Conservation (phyloP, 2,113 vertebrate species). For the Phaetusa simplex region DNA sequence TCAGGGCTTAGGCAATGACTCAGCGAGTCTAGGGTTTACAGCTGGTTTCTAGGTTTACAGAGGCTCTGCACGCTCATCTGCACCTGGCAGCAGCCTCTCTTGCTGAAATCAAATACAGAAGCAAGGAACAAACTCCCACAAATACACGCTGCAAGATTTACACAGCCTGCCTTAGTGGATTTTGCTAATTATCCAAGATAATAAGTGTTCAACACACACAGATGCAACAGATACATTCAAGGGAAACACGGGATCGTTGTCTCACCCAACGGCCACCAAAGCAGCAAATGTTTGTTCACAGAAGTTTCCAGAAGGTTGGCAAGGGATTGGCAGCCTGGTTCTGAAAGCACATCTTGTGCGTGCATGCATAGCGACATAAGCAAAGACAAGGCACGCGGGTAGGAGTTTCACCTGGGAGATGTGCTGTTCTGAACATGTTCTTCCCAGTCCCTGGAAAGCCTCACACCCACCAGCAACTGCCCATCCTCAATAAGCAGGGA, state of each 20-base stretch:
- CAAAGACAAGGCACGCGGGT: not conserved
- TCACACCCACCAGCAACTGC: not conserved
- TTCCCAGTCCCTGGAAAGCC: not conserved
- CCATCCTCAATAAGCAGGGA: not conserved
- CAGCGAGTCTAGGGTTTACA: not conserved
- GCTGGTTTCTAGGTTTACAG: not conserved
- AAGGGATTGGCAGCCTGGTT: not conserved
- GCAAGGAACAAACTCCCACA: not conserved
- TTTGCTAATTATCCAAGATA: not conserved
- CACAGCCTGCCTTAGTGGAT: not conserved
- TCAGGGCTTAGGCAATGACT: not conserved
- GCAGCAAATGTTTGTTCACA: not conserved
- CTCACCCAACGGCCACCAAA: not conserved
- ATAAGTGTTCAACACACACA: not conserved
- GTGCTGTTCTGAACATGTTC: not conserved
- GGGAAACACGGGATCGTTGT: not conserved
- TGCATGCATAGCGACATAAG: not conserved
- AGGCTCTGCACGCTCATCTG: not conserved
- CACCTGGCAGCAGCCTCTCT: not conserved
- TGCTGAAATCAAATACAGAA: not conserved
- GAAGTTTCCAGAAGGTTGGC: not conserved
- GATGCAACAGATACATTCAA: not conserved
- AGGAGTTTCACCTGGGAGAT: not conserved
- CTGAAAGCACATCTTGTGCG: not conserved
- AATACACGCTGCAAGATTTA: not conserved